These are phyloP conservation scores for Microtus montanus DNA, from an alignment of 2,113 vertebrate species.

Conservation along the genomic window DNA sequence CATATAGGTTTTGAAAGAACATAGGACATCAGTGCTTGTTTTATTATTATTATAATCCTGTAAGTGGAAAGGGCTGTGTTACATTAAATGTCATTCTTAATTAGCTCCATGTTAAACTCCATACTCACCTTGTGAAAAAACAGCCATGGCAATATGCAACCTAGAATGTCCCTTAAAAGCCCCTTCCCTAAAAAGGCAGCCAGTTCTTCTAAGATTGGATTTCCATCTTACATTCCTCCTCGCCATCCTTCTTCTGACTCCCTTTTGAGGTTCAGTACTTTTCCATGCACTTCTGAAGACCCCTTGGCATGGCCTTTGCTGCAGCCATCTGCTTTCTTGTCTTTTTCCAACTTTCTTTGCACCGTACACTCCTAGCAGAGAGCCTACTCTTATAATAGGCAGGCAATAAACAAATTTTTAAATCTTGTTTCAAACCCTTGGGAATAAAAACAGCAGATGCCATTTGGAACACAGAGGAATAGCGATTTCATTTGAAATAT, in stretches of 20 bases:
- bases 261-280: neutral
- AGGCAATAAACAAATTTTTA: neutral
- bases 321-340: neutral
- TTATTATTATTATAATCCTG: neutral
- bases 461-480: slow-evolving; percentile 14
- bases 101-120: neutral
- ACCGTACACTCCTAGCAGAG: neutral
- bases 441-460: slow-evolving; percentile 17
- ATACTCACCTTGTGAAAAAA: neutral
- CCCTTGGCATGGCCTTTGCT: neutral
- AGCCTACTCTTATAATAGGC: neutral
- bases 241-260: neutral
- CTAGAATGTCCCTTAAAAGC: neutral
- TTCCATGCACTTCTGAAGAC: neutral
- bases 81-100: neutral
- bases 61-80: neutral
- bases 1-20: neutral
- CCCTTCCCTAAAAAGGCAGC: neutral
- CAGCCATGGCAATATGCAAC: neutral
- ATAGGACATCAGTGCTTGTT: neutral
- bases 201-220: neutral
- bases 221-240: neutral
- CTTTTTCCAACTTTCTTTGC: neutral
- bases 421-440: slow-evolving; percentile 24
- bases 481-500: slow-evolving; percentile 2